A percentile compares a stretch with the other conserved stretches of the same genome.
phyloP scores from a whole-genome alignment of 2,113 vertebrate species.

The Macaca mulatta region DNA sequence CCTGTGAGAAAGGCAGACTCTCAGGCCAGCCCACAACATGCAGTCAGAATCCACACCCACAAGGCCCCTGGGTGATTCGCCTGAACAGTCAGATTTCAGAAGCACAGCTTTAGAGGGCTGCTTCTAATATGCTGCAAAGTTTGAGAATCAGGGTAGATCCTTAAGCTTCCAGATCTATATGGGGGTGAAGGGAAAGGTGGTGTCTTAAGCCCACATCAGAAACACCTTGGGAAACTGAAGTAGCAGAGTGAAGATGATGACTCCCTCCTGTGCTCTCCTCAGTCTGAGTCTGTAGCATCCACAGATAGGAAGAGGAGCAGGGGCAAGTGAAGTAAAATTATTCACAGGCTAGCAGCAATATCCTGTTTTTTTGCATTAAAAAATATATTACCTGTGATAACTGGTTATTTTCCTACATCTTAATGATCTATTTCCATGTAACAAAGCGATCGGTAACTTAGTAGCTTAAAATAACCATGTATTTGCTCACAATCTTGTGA shows the following conservation, averaged over 20 bases:
- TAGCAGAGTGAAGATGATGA: not conserved
- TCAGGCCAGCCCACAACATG: not conserved
- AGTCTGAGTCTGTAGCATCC: not conserved
- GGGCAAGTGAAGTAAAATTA: not conserved
- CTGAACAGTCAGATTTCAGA: not conserved
- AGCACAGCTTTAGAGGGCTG: accelerated
- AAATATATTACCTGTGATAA: not conserved
- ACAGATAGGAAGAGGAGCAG: not conserved
- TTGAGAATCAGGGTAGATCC: not conserved
- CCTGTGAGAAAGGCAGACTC: not conserved
- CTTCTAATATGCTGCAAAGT: accelerated
- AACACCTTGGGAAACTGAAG: not conserved
- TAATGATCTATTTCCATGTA: not conserved
- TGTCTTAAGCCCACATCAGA: not conserved
- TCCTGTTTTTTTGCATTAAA: not conserved
- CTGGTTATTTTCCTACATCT: not conserved
- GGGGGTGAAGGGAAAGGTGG: too few relatives aligned
- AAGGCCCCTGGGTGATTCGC: not conserved
- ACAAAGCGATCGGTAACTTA: not conserved
- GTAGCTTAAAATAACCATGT: not conserved
- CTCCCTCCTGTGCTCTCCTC: not conserved
- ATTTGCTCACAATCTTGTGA: not conserved
- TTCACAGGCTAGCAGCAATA: accelerated
- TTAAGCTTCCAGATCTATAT: not conserved
- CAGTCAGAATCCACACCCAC: not conserved